phyloP scores from a whole-genome alignment of 2,888 invertebrate genomes.

The Rhagophthalmus giganteus region DNA sequence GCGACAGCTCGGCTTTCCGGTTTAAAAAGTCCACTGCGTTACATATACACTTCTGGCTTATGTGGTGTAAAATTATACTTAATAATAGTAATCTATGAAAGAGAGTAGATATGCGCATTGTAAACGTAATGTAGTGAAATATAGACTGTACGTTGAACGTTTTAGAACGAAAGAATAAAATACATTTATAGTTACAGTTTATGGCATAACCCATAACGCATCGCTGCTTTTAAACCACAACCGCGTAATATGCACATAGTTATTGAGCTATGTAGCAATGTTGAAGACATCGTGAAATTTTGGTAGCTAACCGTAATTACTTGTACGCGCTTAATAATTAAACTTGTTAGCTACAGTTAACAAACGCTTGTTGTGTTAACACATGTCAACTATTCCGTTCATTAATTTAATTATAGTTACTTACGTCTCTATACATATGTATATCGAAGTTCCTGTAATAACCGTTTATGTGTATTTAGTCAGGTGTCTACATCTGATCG shows the following conservation, averaged over 20 bases:
- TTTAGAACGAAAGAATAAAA: too few species aligned
- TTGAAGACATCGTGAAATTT: constrained; percentile 19
- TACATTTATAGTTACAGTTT: constrained; percentile 11
- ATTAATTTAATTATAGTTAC: constrained; percentile 24
- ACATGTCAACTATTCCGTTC: constrained; percentile 27
- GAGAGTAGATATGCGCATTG: too few species aligned
- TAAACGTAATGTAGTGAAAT: too few species aligned
- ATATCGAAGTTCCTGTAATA: not conserved
- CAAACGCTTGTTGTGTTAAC: constrained; percentile 25
- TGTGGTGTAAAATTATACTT: too few species aligned
- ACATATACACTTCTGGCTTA: too few species aligned
- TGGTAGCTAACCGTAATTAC: constrained; percentile 20
- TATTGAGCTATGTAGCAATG: constrained; percentile 6
- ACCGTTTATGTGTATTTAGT: too few species aligned
- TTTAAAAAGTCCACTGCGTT: too few species aligned
- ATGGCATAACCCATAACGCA: constrained; percentile 18
- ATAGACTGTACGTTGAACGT: too few species aligned
- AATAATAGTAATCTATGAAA: too few species aligned
- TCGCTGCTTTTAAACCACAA: constrained; percentile 12
- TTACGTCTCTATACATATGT: constrained; percentile 9
- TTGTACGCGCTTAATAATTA: constrained; percentile 22
- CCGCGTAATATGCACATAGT: constrained; percentile 13
- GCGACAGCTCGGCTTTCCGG: too few species aligned
- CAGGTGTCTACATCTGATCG: too few species aligned
- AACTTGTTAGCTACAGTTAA: constrained; percentile 23